These are phyloP conservation scores for Myzus persicae DNA, from an alignment of 1,140 invertebrate species.

Conservation along the genomic window DNA sequence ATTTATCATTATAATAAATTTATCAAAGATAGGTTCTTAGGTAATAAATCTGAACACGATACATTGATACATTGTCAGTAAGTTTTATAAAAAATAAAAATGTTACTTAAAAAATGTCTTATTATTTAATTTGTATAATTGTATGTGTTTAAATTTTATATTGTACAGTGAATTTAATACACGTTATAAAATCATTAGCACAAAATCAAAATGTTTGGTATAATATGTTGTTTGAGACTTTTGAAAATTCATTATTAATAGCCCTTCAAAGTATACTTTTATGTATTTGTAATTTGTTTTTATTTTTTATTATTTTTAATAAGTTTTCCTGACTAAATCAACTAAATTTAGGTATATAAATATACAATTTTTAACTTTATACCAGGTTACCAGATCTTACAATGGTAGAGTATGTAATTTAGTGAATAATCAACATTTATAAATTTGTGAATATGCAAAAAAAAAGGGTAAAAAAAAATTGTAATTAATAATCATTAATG, in stretches of 20 bases:
- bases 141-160: no score
- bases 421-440: no score
- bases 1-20: conserved; percentile 1
- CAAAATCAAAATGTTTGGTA: background rate
- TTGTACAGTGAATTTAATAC: background rate
- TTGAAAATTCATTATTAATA: background rate
- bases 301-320: no score
- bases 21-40: background rate
- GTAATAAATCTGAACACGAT: background rate
- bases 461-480: no score
- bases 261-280: no score
- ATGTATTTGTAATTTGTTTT: no score
- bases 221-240: background rate
- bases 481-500: background rate
- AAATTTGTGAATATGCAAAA: no score
- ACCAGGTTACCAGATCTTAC: no score
- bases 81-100: background rate
- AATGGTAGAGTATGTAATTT: no score
- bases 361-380: no score
- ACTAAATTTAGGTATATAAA: no score
- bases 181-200: background rate
- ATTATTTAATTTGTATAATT: background rate
- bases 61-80: background rate
- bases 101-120: background rate
- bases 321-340: no score